Percentiles rank a stretch among this genome's conserved stretches.
These are phyloP conservation scores for Chelon labrosus DNA, from an alignment of 2,797 vertebrate genomes.

Conservation along the genomic window DNA sequence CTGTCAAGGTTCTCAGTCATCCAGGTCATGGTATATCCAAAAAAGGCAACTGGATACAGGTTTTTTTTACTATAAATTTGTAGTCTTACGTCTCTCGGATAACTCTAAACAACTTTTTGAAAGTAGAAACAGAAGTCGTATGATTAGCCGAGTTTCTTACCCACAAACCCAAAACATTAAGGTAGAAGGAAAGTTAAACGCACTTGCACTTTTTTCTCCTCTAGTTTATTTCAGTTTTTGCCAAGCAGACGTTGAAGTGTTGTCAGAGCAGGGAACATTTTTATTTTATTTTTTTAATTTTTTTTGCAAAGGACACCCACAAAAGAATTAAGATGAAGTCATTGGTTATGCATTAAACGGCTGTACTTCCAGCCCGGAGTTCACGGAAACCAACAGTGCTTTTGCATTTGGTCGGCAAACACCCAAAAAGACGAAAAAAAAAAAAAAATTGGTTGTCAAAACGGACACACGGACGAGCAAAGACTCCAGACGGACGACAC, in stretches of 20 bases:
- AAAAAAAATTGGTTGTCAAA: conserved; percentile 20
- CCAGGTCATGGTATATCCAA: too few relatives aligned
- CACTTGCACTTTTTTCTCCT: conserved; percentile 50
- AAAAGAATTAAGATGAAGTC: conserved; percentile 37
- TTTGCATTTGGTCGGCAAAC: conserved; percentile 26
- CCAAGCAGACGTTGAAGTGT: conserved; percentile 68
- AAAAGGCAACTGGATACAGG: too few relatives aligned
- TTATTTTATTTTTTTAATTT: not conserved
- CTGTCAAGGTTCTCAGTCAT: too few relatives aligned
- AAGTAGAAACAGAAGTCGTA: too few relatives aligned
- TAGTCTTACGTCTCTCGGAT: too few relatives aligned
- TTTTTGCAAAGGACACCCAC: conserved; percentile 48
- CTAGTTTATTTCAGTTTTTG: conserved; percentile 73
- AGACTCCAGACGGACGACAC: conserved; percentile 24
- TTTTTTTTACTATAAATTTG: too few relatives aligned
- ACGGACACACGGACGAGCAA: conserved; percentile 38
- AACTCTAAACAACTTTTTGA: too few relatives aligned
- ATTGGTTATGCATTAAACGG: conserved; percentile 10
- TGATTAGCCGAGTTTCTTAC: too few relatives aligned
- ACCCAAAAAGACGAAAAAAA: conserved; percentile 2
- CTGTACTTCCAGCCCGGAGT: not conserved
- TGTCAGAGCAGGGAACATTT: conserved; percentile 59
- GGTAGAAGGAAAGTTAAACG: conserved; percentile 6
- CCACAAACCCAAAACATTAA: too few relatives aligned
- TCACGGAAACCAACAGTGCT: conserved; percentile 10